These are phyloP conservation scores for Sebastes oblongus DNA, from an alignment of 2,797 vertebrate species.

Conservation along the genomic window DNA sequence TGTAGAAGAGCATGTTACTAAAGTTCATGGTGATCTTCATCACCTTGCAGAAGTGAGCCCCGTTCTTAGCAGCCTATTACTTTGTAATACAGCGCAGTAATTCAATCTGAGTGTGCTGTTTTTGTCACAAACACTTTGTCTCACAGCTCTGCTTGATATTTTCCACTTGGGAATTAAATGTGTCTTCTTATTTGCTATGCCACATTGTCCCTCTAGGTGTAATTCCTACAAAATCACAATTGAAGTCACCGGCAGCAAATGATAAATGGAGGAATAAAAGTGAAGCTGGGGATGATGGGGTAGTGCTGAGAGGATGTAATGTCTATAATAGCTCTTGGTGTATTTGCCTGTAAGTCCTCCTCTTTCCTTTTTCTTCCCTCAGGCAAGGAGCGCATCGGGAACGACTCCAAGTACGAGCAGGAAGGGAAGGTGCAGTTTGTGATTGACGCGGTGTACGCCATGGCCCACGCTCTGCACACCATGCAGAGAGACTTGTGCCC, in stretches of 20 bases:
- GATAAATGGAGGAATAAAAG: constrained; percentile 30
- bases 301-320: constrained; percentile 23
- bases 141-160: constrained; percentile 55
- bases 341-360: constrained; percentile 27
- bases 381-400: constrained; percentile 97
- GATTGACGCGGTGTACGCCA: constrained; percentile 95
- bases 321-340: constrained; percentile 33
- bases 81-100: constrained; percentile 40
- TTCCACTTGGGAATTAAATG: constrained; percentile 53
- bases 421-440: constrained; percentile 99
- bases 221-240: constrained; percentile 40
- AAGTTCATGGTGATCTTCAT: constrained; percentile 69
- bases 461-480: constrained; percentile 96
- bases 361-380: constrained; percentile 39
- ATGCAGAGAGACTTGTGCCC: constrained; percentile 96
- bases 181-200: constrained; percentile 42
- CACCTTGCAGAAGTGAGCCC: constrained; percentile 55
- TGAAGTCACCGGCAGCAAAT: constrained; percentile 33
- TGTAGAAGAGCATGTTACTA: constrained; percentile 38
- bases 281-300: constrained; percentile 14
- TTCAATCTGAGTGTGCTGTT: constrained; percentile 39
- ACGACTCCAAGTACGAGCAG: constrained; percentile 95
- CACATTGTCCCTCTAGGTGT: constrained; percentile 40
- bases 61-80: constrained; percentile 37
- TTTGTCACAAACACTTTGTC: constrained; percentile 58